Percentiles rank a stretch among this genome's conserved stretches.
Conservation (phyloP, 1,140 invertebrate genomes). For the Chelonus insularis region DNA sequence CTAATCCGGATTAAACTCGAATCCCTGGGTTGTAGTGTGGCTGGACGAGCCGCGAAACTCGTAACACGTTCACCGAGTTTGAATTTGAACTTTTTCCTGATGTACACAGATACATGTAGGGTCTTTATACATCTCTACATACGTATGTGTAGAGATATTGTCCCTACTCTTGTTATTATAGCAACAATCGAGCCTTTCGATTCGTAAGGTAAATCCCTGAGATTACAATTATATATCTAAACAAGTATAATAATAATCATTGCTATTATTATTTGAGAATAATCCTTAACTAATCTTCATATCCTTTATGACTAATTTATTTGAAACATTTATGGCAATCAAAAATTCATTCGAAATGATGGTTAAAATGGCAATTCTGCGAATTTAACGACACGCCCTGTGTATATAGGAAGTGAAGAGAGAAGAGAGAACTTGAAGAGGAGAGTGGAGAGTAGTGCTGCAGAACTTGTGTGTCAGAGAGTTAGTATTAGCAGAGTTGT, state of each 20-base stretch:
- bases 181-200: not conserved
- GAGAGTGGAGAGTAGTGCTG: too few relatives aligned
- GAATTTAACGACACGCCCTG: not conserved
- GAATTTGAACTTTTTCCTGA: not conserved
- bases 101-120: too few relatives aligned
- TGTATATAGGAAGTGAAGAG: not conserved
- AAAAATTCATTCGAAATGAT: too few relatives aligned
- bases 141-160: too few relatives aligned
- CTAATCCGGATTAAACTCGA: slow-evolving; percentile 58
- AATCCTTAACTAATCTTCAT: too few relatives aligned
- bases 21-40: slow-evolving; percentile 48
- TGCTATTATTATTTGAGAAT: too few relatives aligned
- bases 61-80: slow-evolving; percentile 34
- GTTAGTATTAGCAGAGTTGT: slow-evolving; percentile 54
- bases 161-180: not conserved
- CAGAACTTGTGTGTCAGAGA: slow-evolving; percentile 27
- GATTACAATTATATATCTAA: too few relatives aligned
- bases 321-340: too few relatives aligned
- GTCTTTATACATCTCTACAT: too few relatives aligned
- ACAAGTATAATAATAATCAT: too few relatives aligned
- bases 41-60: slow-evolving; percentile 47
- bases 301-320: too few relatives aligned
- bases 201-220: too few relatives aligned
- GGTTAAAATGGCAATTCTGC: not conserved
- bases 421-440: not conserved